Evolutionary conservation across 1,140 invertebrate species (phyloP), one percentile per base, ranked within the genome.

Genomic region (Drosophila sulfurigaster): DNA sequence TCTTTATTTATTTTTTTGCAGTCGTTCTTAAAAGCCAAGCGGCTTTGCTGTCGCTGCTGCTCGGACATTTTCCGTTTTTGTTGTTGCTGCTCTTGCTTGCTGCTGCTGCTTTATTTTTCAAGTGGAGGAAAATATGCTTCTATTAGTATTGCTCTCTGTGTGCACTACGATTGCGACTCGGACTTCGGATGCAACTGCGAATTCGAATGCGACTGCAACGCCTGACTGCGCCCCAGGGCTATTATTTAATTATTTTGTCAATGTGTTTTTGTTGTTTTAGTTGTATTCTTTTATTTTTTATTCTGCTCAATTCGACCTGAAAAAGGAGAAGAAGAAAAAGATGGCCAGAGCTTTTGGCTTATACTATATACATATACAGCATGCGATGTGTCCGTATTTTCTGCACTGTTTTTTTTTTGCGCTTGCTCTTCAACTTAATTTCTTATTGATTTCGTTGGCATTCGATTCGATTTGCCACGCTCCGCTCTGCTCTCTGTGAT

Each of bases 231-330:
- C 79, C 67, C 16, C 51, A 59, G 62, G 62, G 62, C 82, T 87
- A 81, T 87, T 87, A 82, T 82, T 87, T 87, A 87, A 87, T 86
- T 87, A 87, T 86, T 80, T 87, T 87, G 79, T 86, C 82, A 86
- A 86, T 86, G 78, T 68, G 56, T 59, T 59, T 52, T 59, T 38
- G 8, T 38, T 38, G 7, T 25, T 25, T 25, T 25, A 25, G 20
- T 25, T 25, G 20, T 4, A 25, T 25, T 25, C 3, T 25, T 25
- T 25, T 4, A 25, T 38, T 38, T 38, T 38, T 38, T 38, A 7
- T 32, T 67, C 72, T 49, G 35, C 16, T 43, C 30, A 35, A 6
- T 49, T 48, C 64, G 66, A 70, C 75, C 56, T 67, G 41, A 68
- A 62, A 69, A 81, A 60, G 11, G 30, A 32, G 7, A 32, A 7